Evolutionary conservation across 2,797 vertebrate genomes (phyloP).

Genomic region (Pantherophis vulpinus): DNA sequence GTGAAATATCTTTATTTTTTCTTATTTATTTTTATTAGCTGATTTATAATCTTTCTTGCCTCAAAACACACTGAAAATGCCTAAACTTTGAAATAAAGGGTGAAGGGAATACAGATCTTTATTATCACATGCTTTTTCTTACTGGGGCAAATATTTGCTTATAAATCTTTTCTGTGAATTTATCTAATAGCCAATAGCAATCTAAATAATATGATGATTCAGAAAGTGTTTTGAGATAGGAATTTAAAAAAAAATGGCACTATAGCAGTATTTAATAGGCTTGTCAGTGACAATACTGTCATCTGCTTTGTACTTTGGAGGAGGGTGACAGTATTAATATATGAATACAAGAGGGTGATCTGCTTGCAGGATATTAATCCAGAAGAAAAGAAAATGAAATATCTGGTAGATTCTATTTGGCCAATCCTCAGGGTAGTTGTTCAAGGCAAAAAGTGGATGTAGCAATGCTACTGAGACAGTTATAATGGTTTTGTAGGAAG

Average conservation of each 20-base stretch:
- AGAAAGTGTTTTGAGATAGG: not conserved
- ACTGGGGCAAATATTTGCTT: not conserved
- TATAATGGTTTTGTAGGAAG: not conserved
- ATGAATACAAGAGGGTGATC: not conserved
- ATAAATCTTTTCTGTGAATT: not conserved
- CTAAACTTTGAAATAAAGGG: not conserved
- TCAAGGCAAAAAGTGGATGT: not conserved
- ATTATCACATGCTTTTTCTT: not conserved
- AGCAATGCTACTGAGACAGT: not conserved
- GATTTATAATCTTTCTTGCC: not conserved
- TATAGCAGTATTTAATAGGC: not conserved
- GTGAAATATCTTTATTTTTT: not conserved
- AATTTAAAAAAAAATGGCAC: not conserved
- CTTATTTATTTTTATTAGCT: not conserved
- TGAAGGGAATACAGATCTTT: not conserved
- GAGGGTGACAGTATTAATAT: not conserved
- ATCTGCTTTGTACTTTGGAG: not conserved
- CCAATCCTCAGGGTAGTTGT: not conserved
- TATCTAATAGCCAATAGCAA: not conserved
- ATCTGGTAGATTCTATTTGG: not conserved
- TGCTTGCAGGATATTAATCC: not conserved
- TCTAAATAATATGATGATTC: not conserved
- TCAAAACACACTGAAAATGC: not conserved
- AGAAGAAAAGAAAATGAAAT: not conserved
- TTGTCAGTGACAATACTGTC: not conserved